Conservation (phyloP, 2,888 invertebrate species). For the Pandemis heparana region DNA sequence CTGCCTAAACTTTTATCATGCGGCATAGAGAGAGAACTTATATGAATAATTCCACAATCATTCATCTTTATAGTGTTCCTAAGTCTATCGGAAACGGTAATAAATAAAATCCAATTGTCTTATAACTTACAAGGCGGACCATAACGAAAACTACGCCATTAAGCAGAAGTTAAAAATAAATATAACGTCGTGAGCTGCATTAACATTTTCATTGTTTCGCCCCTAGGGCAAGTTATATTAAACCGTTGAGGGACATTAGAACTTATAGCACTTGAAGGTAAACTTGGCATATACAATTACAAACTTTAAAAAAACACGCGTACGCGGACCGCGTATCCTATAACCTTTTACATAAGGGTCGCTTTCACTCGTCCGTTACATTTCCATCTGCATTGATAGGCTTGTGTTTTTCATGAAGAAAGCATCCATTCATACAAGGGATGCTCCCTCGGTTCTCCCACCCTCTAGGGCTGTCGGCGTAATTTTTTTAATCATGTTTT, state of each 20-base stretch:
- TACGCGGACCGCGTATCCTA: slow-evolving; percentile 44
- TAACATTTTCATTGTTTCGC: slow-evolving; percentile 81
- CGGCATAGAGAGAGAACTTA: too few species aligned
- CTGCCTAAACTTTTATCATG: too few species aligned
- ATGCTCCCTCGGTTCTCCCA: slow-evolving; percentile 65
- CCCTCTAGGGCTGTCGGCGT: slow-evolving; percentile 71
- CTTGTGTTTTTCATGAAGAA: slow-evolving; percentile 62
- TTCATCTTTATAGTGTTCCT: background rate
- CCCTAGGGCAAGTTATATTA: slow-evolving; percentile 74
- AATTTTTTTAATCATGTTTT: slow-evolving; percentile 86
- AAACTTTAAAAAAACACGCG: slow-evolving; percentile 54
- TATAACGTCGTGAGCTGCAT: slow-evolving; percentile 60
- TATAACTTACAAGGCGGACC: slow-evolving; percentile 37
- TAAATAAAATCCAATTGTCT: slow-evolving; percentile 49
- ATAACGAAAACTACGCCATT: slow-evolving; percentile 59
- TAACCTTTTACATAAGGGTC: slow-evolving; percentile 47
- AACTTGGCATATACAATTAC: slow-evolving; percentile 74
- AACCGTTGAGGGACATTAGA: slow-evolving; percentile 79
- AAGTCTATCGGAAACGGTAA: slow-evolving; percentile 30
- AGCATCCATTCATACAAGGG: slow-evolving; percentile 75
- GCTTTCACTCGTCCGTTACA: slow-evolving; percentile 45
- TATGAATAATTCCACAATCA: background rate
- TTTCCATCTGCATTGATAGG: slow-evolving; percentile 43
- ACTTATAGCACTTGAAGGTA: slow-evolving; percentile 82
- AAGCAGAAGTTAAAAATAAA: slow-evolving; percentile 73